phyloP scores from a whole-genome alignment of 2,113 vertebrate species.

The Apistogramma diplotaenia region DNA sequence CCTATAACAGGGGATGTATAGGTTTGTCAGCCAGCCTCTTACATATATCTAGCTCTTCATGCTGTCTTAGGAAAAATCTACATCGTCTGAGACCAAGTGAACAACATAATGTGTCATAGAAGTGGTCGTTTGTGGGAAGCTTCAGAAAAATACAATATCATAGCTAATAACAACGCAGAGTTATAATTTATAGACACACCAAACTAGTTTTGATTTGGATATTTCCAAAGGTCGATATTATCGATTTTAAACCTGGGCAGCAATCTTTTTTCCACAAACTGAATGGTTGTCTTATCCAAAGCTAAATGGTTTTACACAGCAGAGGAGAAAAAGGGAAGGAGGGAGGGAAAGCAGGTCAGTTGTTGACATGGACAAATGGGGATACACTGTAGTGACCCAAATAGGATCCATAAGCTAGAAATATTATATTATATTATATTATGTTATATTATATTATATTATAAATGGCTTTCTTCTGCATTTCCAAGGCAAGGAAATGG shows the following conservation, averaged over 20 bases:
- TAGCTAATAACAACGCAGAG: not conserved
- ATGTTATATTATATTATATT: not conserved
- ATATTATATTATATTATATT: not conserved
- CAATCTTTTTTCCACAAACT: constrained; percentile 38
- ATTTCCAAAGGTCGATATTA: constrained; percentile 62
- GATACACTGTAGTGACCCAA: constrained; percentile 63
- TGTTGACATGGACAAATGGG: constrained; percentile 72
- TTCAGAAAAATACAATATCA: not conserved
- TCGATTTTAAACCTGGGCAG: constrained; percentile 58
- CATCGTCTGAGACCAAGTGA: not conserved
- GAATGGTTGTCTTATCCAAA: constrained; percentile 61
- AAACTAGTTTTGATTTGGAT: constrained; percentile 40
- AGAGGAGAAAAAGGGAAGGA: constrained; percentile 32
- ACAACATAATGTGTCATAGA: not conserved
- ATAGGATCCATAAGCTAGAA: constrained; percentile 39
- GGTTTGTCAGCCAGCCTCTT: not conserved
- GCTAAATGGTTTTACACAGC: constrained; percentile 68
- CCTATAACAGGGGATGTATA: not conserved
- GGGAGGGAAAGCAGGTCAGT: constrained; percentile 72
- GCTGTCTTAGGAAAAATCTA: not conserved
- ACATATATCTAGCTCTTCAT: not conserved
- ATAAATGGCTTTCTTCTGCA: not conserved
- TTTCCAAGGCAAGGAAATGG: not conserved
- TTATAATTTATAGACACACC: constrained; percentile 23
- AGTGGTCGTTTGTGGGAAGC: not conserved